Evolutionary conservation across 2,888 invertebrate genomes (phyloP), one percentile per base, ranked within the genome.

Genomic region (Drosophila tripunctata): DNA sequence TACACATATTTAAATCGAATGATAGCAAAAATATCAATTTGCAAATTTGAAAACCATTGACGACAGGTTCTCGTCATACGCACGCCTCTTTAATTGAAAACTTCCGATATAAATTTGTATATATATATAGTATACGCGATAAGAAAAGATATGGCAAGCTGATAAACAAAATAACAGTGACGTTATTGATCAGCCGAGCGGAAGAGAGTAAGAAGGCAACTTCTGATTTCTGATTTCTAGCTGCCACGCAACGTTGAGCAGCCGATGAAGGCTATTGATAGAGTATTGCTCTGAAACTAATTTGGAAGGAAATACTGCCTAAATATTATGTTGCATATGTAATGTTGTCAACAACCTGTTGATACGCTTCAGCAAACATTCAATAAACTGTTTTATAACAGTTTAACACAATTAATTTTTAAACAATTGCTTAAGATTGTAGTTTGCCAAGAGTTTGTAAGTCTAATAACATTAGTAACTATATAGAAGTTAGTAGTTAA

Each of bases 21-120:
- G 21, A 19, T 14, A 24, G 4, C 15, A 10, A 5, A 14, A 6
- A 35, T 24, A 21, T 27, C 8, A 27, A 10, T 41, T 38, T 58
- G 36, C 48, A 67, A 50, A 50, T 67, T 54, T 45, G 24, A 40
- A 50, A 33, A 15, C 15, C 12, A 36, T 54, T 36, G 41, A 47
- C 47, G 30, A 36, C 36, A 27, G 55, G 38, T 31, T 38, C 36
- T 22, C 12, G 19, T 35, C 8, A 15, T n/a, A 40, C 35, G 35
- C 12, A 45, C 30, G 70, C 50, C 56, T 64, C 75, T 82, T 75
- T 73, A 68, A 81, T 78, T 67, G 58, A 67, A 67, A 51, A 68
- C 83, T 83, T 78, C 80, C 80, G 83, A 79, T 73, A 56, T 61
- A 50, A 8, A 30, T 15, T 35, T 15, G 40, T n/a, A n/a, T n/a